phyloP scores from a whole-genome alignment of 1,140 invertebrate species.

The Whitmania pigra region DNA sequence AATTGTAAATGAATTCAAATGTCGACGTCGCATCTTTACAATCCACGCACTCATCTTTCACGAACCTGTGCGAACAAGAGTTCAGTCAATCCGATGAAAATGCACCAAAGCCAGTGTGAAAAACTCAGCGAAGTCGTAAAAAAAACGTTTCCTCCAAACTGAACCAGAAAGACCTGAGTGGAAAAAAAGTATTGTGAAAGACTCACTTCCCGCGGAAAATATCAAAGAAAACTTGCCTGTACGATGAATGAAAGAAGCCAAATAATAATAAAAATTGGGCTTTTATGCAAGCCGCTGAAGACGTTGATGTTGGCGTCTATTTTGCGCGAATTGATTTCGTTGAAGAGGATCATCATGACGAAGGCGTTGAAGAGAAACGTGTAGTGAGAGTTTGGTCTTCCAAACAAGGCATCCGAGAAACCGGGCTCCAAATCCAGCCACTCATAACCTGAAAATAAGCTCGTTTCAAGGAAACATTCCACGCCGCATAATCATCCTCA shows the following conservation, averaged over 20 bases:
- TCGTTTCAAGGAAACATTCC: neutral
- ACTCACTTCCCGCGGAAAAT: neutral
- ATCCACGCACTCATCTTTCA: neutral
- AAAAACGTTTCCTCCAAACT: constrained; percentile 92
- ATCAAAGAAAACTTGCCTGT: constrained; percentile 54
- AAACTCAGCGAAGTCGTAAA: constrained; percentile 72
- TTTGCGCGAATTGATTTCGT: constrained; percentile 95
- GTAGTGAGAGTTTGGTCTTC: constrained; percentile 74
- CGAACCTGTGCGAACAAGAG: constrained; percentile 87
- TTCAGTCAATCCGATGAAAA: constrained; percentile 88
- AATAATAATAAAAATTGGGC: constrained; percentile 92
- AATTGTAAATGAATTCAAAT: no score
- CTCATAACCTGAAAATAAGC: constrained; percentile 45
- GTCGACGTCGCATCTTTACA: no score
- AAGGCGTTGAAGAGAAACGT: constrained; percentile 99
- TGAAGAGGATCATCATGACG: constrained; percentile 98
- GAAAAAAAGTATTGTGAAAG: neutral
- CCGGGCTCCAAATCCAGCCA: constrained; percentile 81
- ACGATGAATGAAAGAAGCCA: constrained; percentile 78
- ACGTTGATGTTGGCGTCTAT: constrained; percentile 94
- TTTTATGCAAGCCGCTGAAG: constrained; percentile 72
- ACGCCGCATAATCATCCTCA: neutral
- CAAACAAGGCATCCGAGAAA: constrained; percentile 34
- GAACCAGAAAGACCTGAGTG: constrained; percentile 77
- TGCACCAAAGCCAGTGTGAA: constrained; percentile 97